These are phyloP conservation scores for Apotomis betuletana DNA, from an alignment of 2,888 invertebrate genomes.

Conservation along the genomic window DNA sequence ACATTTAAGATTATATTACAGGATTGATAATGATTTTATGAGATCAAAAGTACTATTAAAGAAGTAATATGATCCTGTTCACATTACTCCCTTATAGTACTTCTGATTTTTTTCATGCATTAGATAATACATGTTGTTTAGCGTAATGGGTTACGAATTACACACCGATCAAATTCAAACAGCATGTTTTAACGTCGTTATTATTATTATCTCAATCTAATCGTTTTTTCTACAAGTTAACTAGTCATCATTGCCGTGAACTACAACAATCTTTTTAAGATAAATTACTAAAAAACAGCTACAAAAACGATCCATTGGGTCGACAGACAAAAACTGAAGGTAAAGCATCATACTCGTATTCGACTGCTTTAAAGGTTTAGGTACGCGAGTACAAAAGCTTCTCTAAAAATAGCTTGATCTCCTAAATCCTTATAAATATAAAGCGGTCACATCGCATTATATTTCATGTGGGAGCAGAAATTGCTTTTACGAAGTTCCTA, in stretches of 20 bases:
- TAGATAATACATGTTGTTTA: no score
- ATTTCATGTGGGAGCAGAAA: slow-evolving; percentile 79
- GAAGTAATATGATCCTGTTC: no score
- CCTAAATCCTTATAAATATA: slow-evolving; percentile 80
- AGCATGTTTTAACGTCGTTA: no score
- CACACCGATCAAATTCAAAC: no score
- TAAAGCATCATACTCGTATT: background rate
- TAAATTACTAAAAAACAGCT: background rate
- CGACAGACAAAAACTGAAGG: background rate
- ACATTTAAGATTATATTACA: no score
- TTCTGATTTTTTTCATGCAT: no score
- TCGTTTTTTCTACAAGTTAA: background rate
- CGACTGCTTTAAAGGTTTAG: slow-evolving; percentile 4
- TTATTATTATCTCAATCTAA: no score
- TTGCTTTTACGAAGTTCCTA: slow-evolving; percentile 83
- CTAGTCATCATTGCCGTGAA: background rate
- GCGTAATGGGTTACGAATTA: no score
- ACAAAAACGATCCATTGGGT: background rate
- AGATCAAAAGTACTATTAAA: no score
- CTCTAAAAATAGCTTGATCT: slow-evolving; percentile 66
- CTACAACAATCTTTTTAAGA: background rate
- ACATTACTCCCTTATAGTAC: no score
- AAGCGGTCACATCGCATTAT: slow-evolving; percentile 78
- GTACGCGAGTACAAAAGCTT: slow-evolving; percentile 53
- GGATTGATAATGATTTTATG: no score